Conservation (phyloP, 1,140 invertebrate genomes). For the Zophobas atratus region DNA sequence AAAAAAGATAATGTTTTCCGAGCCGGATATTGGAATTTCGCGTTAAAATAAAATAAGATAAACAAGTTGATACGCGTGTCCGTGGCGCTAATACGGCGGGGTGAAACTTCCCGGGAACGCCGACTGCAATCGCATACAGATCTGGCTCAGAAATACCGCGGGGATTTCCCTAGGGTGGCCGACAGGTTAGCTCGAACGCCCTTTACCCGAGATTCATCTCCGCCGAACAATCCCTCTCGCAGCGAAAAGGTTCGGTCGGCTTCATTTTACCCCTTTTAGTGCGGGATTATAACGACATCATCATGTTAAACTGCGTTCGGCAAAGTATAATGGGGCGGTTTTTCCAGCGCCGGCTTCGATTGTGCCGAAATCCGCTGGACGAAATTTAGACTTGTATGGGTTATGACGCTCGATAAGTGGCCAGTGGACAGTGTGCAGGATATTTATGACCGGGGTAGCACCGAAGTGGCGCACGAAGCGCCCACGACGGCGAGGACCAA, state of each 20-base stretch:
- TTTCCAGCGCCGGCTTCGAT: too few relatives aligned
- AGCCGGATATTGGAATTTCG: constrained; percentile 21
- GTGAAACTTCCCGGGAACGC: constrained; percentile 17
- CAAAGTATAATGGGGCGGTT: constrained; percentile 2
- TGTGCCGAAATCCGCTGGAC: too few relatives aligned
- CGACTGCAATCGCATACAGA: constrained; percentile 40
- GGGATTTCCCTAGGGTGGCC: constrained; percentile 26
- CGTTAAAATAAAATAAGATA: constrained; percentile 35
- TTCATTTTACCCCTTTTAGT: constrained; percentile 40
- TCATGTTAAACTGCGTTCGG: constrained; percentile 25
- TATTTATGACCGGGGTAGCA: too few relatives aligned
- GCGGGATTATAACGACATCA: constrained; percentile 34
- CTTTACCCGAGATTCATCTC: constrained; percentile 30
- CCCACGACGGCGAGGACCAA: too few relatives aligned
- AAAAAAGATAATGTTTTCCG: constrained; percentile 38
- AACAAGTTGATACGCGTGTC: neutral
- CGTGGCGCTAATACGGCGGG: constrained; percentile 1
- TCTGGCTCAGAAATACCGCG: constrained; percentile 16
- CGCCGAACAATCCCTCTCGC: constrained; percentile 24
- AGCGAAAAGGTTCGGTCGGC: constrained; percentile 32
- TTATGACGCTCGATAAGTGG: too few relatives aligned
- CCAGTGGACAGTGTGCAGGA: too few relatives aligned
- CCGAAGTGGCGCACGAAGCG: too few relatives aligned
- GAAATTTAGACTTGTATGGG: too few relatives aligned
- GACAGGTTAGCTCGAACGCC: constrained; percentile 18